Conservation (phyloP, 2,888 invertebrate species). For the Blomia tropicalis region DNA sequence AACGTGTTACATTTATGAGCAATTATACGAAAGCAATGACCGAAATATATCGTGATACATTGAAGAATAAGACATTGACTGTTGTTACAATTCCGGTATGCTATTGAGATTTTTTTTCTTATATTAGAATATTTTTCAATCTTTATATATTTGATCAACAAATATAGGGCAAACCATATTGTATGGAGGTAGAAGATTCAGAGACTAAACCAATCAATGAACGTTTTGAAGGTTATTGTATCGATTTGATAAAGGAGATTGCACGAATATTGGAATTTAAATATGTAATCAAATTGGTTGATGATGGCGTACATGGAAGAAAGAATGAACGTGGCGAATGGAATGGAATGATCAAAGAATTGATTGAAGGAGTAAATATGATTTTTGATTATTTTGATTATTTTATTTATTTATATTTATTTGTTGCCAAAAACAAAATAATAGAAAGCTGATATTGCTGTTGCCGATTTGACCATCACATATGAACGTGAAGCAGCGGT, state of each 20-base stretch:
- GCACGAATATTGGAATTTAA: constrained; percentile 43
- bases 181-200: constrained; percentile 55
- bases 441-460: constrained; percentile 83
- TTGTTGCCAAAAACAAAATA: not conserved
- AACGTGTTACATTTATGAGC: constrained; percentile 54
- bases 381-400: not conserved
- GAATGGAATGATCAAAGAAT: constrained; percentile 69
- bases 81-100: constrained; percentile 61
- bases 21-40: constrained; percentile 51
- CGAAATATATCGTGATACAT: constrained; percentile 29
- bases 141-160: not conserved
- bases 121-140: not conserved
- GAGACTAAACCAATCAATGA: constrained; percentile 55
- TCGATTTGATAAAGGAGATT: constrained; percentile 69
- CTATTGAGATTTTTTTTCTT: not conserved
- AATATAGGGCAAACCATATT: constrained; percentile 63
- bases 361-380: constrained; percentile 59
- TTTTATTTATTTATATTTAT: not conserved
- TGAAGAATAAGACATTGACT: constrained; percentile 62
- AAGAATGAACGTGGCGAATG: constrained; percentile 59
- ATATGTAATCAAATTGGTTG: constrained; percentile 44
- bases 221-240: constrained; percentile 73
- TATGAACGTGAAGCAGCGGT: constrained; percentile 69
- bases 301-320: constrained; percentile 65
- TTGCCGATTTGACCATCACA: constrained; percentile 92